Conservation (phyloP, 2,888 invertebrate species). For the Strigamia crassipes region DNA sequence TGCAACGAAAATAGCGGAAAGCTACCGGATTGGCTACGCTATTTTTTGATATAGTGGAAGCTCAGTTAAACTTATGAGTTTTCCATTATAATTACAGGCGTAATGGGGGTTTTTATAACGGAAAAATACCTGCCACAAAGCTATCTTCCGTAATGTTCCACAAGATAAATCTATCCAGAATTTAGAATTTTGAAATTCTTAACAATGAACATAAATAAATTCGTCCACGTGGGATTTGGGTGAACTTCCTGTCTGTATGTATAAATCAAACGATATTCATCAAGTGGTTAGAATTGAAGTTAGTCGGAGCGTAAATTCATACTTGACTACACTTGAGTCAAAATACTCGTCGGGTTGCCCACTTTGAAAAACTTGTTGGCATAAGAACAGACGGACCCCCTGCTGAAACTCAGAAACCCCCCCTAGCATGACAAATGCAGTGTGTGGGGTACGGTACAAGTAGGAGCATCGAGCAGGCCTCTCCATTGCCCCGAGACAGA, state of each 20-base stretch:
- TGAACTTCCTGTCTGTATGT: neutral
- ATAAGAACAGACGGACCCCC: slow-evolving; percentile 4
- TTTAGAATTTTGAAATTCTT: too few relatives aligned
- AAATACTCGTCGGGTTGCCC: neutral
- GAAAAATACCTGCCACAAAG: too few relatives aligned
- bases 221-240: too few relatives aligned
- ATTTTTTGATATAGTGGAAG: too few relatives aligned
- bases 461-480: neutral
- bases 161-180: too few relatives aligned
- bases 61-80: too few relatives aligned
- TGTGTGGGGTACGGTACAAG: neutral
- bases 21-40: too few relatives aligned
- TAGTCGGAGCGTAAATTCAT: slow-evolving; percentile 2
- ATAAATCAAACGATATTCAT: neutral
- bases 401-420: neutral
- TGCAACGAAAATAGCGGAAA: too few relatives aligned
- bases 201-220: too few relatives aligned
- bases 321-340: neutral
- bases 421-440: slow-evolving; percentile 21
- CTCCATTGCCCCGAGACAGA: neutral
- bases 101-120: too few relatives aligned
- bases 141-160: too few relatives aligned
- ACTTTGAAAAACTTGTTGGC: slow-evolving; percentile 1
- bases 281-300: slow-evolving; percentile 10
- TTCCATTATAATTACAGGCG: too few relatives aligned